These are phyloP conservation scores for Marmota monax DNA, from an alignment of 2,113 vertebrate genomes.

Conservation along the genomic window DNA sequence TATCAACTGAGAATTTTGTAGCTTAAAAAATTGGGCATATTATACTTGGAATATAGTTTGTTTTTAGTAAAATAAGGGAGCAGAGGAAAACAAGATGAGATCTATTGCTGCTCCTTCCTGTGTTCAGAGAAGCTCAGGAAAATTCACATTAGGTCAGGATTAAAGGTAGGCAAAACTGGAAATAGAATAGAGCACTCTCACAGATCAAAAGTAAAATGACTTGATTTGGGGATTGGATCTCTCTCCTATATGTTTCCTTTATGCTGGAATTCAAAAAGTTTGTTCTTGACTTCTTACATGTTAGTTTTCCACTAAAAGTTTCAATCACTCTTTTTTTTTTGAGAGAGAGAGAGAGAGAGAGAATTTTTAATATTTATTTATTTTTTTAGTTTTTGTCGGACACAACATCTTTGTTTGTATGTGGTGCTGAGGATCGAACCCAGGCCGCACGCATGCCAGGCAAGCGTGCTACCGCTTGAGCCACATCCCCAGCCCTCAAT, in stretches of 20 bases:
- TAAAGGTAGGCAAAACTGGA: slow-evolving; percentile 44
- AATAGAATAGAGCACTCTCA: slow-evolving; percentile 7
- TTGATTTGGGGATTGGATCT: background rate
- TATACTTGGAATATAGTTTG: background rate
- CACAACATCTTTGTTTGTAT: too few species aligned
- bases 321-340: background rate
- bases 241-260: background rate
- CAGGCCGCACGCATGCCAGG: too few species aligned
- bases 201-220: background rate
- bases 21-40: slow-evolving; percentile 6
- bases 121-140: slow-evolving; percentile 31
- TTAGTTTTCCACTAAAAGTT: background rate
- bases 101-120: background rate
- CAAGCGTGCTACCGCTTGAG: too few species aligned
- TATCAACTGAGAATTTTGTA: slow-evolving; percentile 3
- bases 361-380: too few species aligned
- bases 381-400: too few species aligned
- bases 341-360: too few species aligned
- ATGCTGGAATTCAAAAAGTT: background rate
- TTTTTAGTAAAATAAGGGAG: background rate
- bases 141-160: slow-evolving; percentile 45
- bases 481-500: background rate
- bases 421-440: too few species aligned
- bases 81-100: background rate
- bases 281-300: background rate